Percentiles rank a stretch among this genome's conserved stretches.
Conservation (phyloP, 35 echinoderm and acorn worm species). For the Eucidaris tribuloides region DNA sequence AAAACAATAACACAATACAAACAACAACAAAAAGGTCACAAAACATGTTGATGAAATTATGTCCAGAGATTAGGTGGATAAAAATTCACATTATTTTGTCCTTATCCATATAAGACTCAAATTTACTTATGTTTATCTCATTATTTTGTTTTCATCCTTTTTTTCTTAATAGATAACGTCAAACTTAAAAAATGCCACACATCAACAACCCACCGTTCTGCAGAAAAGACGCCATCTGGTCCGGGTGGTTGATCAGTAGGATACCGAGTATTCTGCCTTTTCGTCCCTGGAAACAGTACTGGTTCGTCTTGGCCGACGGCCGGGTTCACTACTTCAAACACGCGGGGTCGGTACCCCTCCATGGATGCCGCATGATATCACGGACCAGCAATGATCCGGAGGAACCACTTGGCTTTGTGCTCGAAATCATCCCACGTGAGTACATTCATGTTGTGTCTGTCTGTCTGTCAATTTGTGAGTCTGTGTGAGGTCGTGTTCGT, state of each 20-base stretch:
- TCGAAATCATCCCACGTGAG: conserved; percentile 75
- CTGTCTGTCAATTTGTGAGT: no score
- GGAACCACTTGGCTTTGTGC: conserved; percentile 80
- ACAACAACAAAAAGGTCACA: no score
- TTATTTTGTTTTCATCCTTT: no score
- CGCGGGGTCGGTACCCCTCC: conserved; percentile 67
- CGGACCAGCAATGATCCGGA: conserved; percentile 64
- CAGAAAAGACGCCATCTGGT: conserved; percentile 41
- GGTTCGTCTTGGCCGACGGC: conserved; percentile 78
- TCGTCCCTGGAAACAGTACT: conserved; percentile 71
- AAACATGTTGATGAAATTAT: no score
- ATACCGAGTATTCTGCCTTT: conserved; percentile 45
- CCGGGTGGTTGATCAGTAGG: conserved; percentile 63
- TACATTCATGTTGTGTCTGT: not conserved
- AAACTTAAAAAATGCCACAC: no score
- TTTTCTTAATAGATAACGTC: no score
- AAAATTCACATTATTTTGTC: no score
- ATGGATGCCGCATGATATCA: conserved; percentile 69
- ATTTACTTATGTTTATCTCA: no score
- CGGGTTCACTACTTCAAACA: conserved; percentile 83
- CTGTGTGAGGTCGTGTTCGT: no score
- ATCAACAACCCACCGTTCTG: conserved; percentile 53
- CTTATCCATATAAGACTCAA: no score
- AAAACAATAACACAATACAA: no score
- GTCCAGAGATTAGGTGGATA: no score